These are phyloP conservation scores for Scarus forsteni DNA, from an alignment of 2,797 vertebrate genomes.

Conservation along the genomic window DNA sequence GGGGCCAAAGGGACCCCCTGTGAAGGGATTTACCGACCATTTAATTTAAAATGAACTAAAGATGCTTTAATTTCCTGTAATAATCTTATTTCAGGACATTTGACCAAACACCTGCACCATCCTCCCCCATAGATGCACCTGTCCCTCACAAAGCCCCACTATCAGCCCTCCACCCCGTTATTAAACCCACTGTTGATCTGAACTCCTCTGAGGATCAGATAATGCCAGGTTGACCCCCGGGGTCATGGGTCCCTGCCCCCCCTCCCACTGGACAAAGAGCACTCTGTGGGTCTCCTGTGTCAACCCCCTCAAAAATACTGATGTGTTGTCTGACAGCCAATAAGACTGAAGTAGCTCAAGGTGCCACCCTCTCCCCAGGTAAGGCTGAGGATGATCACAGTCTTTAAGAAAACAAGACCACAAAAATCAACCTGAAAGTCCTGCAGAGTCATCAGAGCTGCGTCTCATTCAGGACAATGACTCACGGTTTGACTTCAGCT, in stretches of 20 bases:
- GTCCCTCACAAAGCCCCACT: conserved; percentile 42
- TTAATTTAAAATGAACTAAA: no score
- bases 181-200: conserved; percentile 55
- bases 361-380: conserved; percentile 7
- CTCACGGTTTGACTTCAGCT: neutral
- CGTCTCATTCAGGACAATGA: neutral
- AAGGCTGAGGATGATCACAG: conserved; percentile 23
- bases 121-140: conserved; percentile 37
- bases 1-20: no score
- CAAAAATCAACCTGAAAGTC: neutral
- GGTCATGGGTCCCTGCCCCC: conserved; percentile 50
- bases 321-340: conserved; percentile 60
- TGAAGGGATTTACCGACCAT: no score
- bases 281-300: conserved; percentile 48
- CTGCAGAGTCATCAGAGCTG: neutral
- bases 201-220: conserved; percentile 51
- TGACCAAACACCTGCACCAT: neutral
- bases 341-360: conserved; percentile 16
- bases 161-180: conserved; percentile 24
- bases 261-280: conserved; percentile 53
- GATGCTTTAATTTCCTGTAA: no score
- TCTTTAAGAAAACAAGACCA: neutral
- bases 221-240: conserved; percentile 38
- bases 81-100: neutral
- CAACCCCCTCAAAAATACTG: conserved; percentile 50